A percentile compares a stretch with the other conserved stretches of the same genome.
phyloP scores from a whole-genome alignment of 2,888 invertebrate genomes.

The Mayetiola destructor region DNA sequence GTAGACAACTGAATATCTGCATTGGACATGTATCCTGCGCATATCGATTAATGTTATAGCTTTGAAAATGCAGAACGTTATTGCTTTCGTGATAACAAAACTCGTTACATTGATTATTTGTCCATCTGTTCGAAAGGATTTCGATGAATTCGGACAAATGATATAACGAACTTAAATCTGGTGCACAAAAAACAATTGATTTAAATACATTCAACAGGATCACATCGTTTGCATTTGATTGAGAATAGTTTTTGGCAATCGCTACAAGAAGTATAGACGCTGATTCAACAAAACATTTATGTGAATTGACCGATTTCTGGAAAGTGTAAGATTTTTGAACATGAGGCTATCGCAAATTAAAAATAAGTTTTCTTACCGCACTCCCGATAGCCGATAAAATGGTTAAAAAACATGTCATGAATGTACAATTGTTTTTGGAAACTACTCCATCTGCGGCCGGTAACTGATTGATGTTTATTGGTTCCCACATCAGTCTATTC shows the following conservation, averaged over 20 bases:
- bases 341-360: too few relatives aligned
- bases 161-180: neutral
- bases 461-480: too few relatives aligned
- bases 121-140: neutral
- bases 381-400: too few relatives aligned
- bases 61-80: neutral
- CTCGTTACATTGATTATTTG: neutral
- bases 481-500: too few relatives aligned
- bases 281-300: neutral
- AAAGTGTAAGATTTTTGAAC: too few relatives aligned
- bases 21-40: conserved; percentile 1
- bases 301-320: neutral
- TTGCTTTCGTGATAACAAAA: neutral
- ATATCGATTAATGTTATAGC: conserved; percentile 4
- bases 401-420: too few relatives aligned
- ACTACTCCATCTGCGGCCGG: too few relatives aligned
- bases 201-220: neutral
- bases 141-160: neutral
- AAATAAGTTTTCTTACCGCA: too few relatives aligned
- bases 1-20: neutral
- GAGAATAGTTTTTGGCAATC: neutral
- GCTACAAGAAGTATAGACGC: neutral
- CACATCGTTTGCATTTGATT: neutral
- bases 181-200: conserved; percentile 5
- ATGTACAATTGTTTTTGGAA: too few relatives aligned